These are phyloP conservation scores for Equus przewalskii DNA, from an alignment of 2,113 vertebrate genomes.

Conservation along the genomic window DNA sequence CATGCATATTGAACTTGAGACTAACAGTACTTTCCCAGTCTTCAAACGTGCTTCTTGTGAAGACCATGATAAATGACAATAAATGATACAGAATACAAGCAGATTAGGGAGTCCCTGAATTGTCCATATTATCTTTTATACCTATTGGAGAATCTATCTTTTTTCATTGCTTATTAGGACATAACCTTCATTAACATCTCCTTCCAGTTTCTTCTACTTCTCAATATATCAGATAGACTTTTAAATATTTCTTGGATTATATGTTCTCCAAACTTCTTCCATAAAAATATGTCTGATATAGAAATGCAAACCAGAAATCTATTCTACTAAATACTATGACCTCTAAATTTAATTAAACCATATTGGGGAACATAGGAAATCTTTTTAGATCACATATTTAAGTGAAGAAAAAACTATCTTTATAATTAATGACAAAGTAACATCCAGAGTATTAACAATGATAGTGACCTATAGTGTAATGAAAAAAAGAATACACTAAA, in stretches of 20 bases:
- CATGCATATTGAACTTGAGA: not conserved
- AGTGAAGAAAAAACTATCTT: not conserved
- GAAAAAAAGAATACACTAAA: not conserved
- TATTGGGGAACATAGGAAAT: not conserved
- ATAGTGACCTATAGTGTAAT: not conserved
- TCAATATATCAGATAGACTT: not conserved
- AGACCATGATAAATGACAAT: not conserved
- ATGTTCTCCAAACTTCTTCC: not conserved
- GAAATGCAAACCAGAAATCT: conserved; percentile 25
- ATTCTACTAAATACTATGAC: not conserved
- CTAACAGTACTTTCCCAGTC: not conserved
- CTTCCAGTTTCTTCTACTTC: not conserved
- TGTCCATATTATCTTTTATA: not conserved
- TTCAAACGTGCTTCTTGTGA: not conserved
- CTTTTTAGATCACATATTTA: not conserved
- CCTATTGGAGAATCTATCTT: not conserved
- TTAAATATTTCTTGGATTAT: not conserved
- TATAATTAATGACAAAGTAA: conserved; percentile 15
- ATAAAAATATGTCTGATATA: not conserved
- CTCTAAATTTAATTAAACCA: not conserved
- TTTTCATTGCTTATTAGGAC: not conserved
- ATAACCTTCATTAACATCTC: not conserved
- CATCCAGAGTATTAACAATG: not conserved
- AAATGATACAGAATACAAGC: not conserved
- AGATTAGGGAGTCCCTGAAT: not conserved